A percentile compares a stretch with the other conserved stretches of the same genome.
Conservation (phyloP, 2,797 vertebrate species). For the Melanotaenia maccullochi region DNA sequence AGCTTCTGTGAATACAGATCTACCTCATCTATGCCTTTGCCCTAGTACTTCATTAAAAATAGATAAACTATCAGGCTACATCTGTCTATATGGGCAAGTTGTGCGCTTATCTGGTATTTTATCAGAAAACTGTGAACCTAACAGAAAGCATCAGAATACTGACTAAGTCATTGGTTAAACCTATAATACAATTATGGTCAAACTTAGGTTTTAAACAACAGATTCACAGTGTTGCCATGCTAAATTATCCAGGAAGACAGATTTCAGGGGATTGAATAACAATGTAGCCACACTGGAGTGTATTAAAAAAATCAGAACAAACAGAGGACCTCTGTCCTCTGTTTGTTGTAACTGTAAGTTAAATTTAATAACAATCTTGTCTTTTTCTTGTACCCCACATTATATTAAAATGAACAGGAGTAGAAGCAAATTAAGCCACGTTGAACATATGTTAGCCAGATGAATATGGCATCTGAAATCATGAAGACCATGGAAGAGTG, state of each 20-base stretch:
- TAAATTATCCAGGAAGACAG: conserved; percentile 28
- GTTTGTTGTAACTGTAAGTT: neutral
- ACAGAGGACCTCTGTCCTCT: too few relatives aligned
- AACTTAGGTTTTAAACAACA: neutral
- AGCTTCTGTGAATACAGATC: conserved; percentile 3
- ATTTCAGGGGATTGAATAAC: conserved; percentile 13
- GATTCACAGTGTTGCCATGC: conserved; percentile 21
- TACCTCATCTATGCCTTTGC: neutral
- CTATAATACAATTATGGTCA: neutral
- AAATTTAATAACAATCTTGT: neutral
- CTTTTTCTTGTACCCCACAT: conserved; percentile 2
- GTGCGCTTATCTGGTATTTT: conserved; percentile 15
- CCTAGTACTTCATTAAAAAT: conserved; percentile 21
- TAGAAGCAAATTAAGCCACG: neutral
- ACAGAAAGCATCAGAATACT: conserved; percentile 13
- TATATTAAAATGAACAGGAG: conserved; percentile 3
- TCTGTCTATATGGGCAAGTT: conserved; percentile 3
- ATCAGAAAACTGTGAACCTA: conserved; percentile 31
- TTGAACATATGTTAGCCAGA: neutral
- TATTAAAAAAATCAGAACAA: neutral
- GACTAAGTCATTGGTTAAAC: neutral
- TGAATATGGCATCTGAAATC: conserved; percentile 6
- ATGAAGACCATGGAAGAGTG: neutral
- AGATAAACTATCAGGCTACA: conserved; percentile 17
- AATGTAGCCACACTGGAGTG: neutral